phyloP scores from a whole-genome alignment of 2,113 vertebrate genomes.

The Seriola aureovittata region DNA sequence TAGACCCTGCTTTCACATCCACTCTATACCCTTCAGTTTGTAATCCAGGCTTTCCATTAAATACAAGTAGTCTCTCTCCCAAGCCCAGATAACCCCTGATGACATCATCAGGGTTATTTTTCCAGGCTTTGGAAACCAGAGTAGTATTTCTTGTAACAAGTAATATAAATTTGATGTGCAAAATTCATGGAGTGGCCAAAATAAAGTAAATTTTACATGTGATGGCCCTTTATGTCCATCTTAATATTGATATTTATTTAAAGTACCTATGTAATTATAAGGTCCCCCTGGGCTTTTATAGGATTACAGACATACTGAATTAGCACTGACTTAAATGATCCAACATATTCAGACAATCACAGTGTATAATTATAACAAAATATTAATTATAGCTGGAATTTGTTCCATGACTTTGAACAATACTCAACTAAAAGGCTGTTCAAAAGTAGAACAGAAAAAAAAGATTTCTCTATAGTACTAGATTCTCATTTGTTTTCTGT shows the following conservation, averaged over 20 bases:
- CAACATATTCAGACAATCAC: neutral
- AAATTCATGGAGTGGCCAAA: neutral
- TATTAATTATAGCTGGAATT: neutral
- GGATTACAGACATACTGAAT: neutral
- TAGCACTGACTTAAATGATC: constrained; percentile 7
- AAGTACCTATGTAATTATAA: constrained; percentile 10
- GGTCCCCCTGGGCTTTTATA: constrained; percentile 12
- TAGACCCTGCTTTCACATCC: neutral
- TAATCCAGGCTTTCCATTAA: neutral
- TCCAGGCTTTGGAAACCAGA: constrained; percentile 4
- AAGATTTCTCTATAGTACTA: neutral
- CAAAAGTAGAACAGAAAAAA: neutral
- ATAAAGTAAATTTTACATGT: neutral
- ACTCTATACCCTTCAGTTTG: neutral
- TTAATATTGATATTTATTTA: constrained; percentile 29
- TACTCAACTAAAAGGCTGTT: neutral
- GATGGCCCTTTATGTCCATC: neutral
- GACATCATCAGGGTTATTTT: neutral
- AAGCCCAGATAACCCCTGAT: neutral
- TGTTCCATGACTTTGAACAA: neutral
- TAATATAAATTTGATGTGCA: neutral
- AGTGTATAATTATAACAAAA: neutral
- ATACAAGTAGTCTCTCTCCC: constrained; percentile 1
- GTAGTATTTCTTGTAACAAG: neutral
- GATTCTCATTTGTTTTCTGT: neutral